Conservation (phyloP, 2,113 vertebrate species). For the Urocitellus parryii region DNA sequence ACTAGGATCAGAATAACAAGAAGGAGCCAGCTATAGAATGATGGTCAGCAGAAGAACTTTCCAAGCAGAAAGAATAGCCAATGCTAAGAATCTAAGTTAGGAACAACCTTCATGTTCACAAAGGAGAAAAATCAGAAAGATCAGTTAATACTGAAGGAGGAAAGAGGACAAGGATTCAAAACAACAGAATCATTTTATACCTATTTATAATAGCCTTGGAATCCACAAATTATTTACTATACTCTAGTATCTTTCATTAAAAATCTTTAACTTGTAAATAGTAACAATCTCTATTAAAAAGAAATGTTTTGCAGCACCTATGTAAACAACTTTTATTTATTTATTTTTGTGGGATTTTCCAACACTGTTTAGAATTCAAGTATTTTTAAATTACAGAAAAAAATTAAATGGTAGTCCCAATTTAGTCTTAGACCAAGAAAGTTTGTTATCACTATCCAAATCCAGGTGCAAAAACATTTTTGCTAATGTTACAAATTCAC, state of each 20-base stretch:
- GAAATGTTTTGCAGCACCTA: slow-evolving; percentile 69
- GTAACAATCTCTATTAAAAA: slow-evolving; percentile 26
- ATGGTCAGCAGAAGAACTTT: neutral
- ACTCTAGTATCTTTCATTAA: neutral
- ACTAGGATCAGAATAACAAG: neutral
- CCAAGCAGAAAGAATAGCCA: neutral
- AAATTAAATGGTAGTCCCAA: slow-evolving; percentile 48
- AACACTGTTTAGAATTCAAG: slow-evolving; percentile 74
- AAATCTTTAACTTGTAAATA: slow-evolving; percentile 63
- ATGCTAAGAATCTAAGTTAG: neutral
- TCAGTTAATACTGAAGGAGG: neutral
- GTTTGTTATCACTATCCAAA: slow-evolving; percentile 79
- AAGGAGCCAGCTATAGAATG: neutral
- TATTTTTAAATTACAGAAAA: slow-evolving; percentile 67
- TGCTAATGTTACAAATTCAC: slow-evolving; percentile 87
- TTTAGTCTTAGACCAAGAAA: slow-evolving; percentile 73
- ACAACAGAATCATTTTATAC: neutral
- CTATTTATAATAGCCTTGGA: neutral
- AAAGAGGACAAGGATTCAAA: neutral
- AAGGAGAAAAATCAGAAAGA: neutral
- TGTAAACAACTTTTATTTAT: slow-evolving; percentile 71
- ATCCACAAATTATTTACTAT: slow-evolving; percentile 7
- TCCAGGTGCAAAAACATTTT: slow-evolving; percentile 86
- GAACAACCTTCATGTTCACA: neutral
- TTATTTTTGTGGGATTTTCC: slow-evolving; percentile 61